phyloP scores from a whole-genome alignment of 2,888 invertebrate genomes.

The Ligdia adustata region DNA sequence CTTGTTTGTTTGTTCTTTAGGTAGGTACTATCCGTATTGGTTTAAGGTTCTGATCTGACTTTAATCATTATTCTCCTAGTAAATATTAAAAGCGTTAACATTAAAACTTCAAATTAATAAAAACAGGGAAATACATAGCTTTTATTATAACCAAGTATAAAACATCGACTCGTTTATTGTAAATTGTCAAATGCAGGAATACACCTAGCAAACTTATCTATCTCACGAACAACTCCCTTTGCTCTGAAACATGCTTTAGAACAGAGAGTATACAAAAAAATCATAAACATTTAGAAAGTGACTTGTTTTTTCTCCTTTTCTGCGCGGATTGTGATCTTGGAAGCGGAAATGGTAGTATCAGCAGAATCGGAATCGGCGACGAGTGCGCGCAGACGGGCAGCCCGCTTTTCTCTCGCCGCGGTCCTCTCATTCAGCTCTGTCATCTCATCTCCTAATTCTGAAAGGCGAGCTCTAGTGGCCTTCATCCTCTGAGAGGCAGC shows the following conservation, averaged over 20 bases:
- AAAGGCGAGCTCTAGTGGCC: slow-evolving; percentile 86
- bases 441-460: slow-evolving; percentile 90
- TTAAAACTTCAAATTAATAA: slow-evolving; percentile 55
- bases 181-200: slow-evolving; percentile 69
- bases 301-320: slow-evolving; percentile 80
- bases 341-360: slow-evolving; percentile 59
- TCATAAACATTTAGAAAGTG: slow-evolving; percentile 62
- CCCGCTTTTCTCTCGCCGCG: slow-evolving; percentile 88
- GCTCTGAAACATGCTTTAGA: slow-evolving; percentile 45
- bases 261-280: slow-evolving; percentile 35
- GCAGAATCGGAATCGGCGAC: slow-evolving; percentile 84
- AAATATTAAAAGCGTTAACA: slow-evolving; percentile 15
- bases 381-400: slow-evolving; percentile 87
- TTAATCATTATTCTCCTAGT: no score
- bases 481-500: slow-evolving; percentile 87
- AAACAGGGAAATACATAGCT: slow-evolving; percentile 65
- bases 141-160: slow-evolving; percentile 75
- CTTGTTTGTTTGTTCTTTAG: no score
- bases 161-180: slow-evolving; percentile 65
- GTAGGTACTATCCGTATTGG: no score
- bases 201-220: slow-evolving; percentile 66
- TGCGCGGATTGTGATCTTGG: slow-evolving; percentile 68
- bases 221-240: slow-evolving; percentile 49
- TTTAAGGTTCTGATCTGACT: no score
- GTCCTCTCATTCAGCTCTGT: slow-evolving; percentile 87